These are phyloP conservation scores for Salvelinus sp. DNA, from an alignment of 2,113 vertebrate genomes.

Conservation along the genomic window DNA sequence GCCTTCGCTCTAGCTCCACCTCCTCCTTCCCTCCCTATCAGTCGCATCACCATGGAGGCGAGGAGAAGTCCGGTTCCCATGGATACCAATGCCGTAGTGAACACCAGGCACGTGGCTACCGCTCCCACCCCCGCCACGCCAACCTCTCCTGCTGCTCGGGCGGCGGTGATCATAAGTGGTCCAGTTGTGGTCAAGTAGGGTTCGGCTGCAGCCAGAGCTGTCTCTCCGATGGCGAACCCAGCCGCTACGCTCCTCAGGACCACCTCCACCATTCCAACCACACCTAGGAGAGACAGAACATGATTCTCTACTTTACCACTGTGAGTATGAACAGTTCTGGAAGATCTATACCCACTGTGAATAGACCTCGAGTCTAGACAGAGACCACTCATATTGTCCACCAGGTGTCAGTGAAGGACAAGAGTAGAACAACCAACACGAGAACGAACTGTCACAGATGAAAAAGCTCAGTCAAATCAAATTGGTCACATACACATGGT, in stretches of 20 bases:
- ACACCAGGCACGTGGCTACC: constrained; percentile 47
- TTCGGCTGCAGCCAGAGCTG: constrained; percentile 39
- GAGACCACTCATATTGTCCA: too few species aligned
- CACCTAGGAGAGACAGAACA: constrained; percentile 32
- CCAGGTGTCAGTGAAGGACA: too few species aligned
- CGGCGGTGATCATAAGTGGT: constrained; percentile 31
- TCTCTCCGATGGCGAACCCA: constrained; percentile 57
- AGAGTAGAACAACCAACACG: too few species aligned
- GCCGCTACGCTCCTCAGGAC: constrained; percentile 38
- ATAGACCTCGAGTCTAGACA: too few species aligned
- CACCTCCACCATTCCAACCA: background rate
- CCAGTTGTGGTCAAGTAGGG: constrained; percentile 35
- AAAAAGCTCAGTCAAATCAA: too few species aligned
- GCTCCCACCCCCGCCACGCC: constrained; percentile 56
- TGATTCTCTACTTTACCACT: too few species aligned
- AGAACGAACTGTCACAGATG: too few species aligned
- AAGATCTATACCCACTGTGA: too few species aligned
- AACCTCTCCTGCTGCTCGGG: constrained; percentile 22
- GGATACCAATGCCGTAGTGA: constrained; percentile 54
- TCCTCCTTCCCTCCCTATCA: constrained; percentile 13
- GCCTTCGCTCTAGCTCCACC: constrained; percentile 22
- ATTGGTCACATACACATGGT: too few species aligned
- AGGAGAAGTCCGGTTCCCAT: constrained; percentile 58
- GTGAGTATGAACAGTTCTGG: too few species aligned
- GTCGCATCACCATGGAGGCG: constrained; percentile 37